These are phyloP conservation scores for Drosophila pullipes DNA, from an alignment of 2,888 invertebrate species.

Conservation along the genomic window DNA sequence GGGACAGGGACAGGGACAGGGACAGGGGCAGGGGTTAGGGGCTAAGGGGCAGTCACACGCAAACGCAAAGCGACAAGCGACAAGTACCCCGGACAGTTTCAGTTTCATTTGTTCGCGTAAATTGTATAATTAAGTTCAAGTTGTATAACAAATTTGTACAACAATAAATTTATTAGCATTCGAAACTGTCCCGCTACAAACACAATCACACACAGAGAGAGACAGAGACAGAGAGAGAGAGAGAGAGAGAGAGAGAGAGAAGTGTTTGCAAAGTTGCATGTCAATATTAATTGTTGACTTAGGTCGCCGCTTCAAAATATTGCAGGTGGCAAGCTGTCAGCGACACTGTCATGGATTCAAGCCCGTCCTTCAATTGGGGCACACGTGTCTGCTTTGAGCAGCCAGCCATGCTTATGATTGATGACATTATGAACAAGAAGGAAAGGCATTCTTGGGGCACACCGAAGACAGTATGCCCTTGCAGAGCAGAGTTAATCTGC, in stretches of 20 bases:
- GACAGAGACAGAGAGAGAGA: too few relatives aligned
- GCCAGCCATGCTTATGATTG: constrained; percentile 33
- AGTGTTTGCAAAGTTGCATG: constrained; percentile 62
- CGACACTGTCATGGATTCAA: constrained; percentile 29
- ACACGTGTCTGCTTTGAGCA: constrained; percentile 30
- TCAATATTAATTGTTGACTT: constrained; percentile 72
- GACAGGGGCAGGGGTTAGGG: background rate
- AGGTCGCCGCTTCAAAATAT: constrained; percentile 40
- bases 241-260: too few relatives aligned
- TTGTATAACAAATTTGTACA: constrained; percentile 79
- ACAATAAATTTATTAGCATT: constrained; percentile 74
- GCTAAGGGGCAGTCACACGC: background rate
- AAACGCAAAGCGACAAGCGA: constrained; percentile 9
- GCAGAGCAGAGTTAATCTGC: background rate
- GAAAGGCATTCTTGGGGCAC: background rate
- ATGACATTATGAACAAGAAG: constrained; percentile 5
- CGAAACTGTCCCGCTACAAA: constrained; percentile 21
- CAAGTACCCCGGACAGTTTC: constrained; percentile 32
- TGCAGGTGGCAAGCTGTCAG: constrained; percentile 61
- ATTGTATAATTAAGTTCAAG: constrained; percentile 76
- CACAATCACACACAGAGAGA: too few relatives aligned
- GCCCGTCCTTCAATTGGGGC: background rate
- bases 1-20: background rate
- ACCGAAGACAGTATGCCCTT: background rate
- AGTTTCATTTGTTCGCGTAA: constrained; percentile 69